Conservation (phyloP, 2,797 vertebrate species). For the Leontocebus nigricollis region DNA sequence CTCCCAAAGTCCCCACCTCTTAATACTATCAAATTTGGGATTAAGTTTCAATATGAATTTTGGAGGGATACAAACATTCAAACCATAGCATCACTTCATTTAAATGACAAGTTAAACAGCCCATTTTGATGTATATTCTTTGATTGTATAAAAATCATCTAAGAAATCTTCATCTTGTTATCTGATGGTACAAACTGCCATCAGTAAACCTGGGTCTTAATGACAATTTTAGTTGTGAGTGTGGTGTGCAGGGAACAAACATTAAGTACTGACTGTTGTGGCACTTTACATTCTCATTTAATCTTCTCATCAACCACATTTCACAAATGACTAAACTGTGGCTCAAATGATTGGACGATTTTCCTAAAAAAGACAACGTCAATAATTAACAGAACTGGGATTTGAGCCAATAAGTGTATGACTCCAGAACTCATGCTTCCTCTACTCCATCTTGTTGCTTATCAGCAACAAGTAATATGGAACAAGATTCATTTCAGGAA, state of each 20-base stretch:
- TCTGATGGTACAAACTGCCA: not conserved
- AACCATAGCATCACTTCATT: not conserved
- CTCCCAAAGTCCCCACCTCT: not conserved
- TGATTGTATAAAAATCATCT: not conserved
- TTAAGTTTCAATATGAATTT: not conserved
- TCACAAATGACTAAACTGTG: not conserved
- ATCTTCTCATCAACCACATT: not conserved
- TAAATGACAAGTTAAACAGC: constrained; percentile 33
- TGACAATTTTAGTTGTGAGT: not conserved
- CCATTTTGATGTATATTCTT: constrained; percentile 38
- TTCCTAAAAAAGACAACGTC: not conserved
- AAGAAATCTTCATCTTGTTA: not conserved
- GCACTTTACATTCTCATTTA: constrained; percentile 10
- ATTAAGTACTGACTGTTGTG: not conserved
- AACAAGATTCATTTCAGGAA: not conserved
- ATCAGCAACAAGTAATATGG: not conserved
- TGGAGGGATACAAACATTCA: not conserved
- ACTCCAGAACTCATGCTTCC: not conserved
- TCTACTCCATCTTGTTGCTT: not conserved
- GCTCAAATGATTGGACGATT: not conserved
- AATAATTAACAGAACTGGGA: not conserved
- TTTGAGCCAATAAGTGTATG: not conserved
- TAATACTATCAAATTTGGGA: not conserved
- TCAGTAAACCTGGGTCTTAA: not conserved
- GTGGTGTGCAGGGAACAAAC: not conserved